Conservation (phyloP, 2,888 invertebrate genomes). For the Sepiola atlantica region DNA sequence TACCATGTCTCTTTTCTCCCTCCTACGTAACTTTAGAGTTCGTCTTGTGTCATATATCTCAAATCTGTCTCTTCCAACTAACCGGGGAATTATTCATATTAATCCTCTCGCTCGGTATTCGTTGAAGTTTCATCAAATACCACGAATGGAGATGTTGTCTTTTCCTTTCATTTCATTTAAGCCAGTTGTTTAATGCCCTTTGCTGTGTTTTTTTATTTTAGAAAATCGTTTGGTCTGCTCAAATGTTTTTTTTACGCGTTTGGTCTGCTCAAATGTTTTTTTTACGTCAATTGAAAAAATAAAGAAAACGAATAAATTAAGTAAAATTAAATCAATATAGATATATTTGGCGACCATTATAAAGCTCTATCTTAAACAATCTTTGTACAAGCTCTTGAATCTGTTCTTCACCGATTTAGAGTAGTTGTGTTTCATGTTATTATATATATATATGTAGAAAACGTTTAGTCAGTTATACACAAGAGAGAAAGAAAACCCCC, state of each 20-base stretch:
- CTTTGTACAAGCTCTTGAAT: no score
- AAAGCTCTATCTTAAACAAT: no score
- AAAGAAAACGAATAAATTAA: no score
- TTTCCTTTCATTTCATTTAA: background rate
- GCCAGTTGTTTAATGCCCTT: background rate
- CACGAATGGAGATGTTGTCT: background rate
- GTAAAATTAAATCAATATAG: no score
- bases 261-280: background rate
- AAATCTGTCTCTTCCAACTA: background rate
- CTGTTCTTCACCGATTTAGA: no score
- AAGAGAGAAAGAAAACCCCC: no score
- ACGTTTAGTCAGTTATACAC: no score
- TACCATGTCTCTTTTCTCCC: background rate
- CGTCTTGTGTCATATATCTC: background rate
- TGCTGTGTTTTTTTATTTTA: background rate
- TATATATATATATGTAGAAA: no score
- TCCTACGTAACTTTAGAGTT: background rate
- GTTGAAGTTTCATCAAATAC: background rate
- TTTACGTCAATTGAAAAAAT: background rate
- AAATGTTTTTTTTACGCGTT: background rate
- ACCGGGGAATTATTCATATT: background rate
- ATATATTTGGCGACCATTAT: no score
- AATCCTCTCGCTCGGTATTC: background rate
- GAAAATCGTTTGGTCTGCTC: background rate
- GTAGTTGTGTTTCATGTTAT: no score